Conservation (phyloP, 2,113 vertebrate genomes). For the Tachycineta bicolor region DNA sequence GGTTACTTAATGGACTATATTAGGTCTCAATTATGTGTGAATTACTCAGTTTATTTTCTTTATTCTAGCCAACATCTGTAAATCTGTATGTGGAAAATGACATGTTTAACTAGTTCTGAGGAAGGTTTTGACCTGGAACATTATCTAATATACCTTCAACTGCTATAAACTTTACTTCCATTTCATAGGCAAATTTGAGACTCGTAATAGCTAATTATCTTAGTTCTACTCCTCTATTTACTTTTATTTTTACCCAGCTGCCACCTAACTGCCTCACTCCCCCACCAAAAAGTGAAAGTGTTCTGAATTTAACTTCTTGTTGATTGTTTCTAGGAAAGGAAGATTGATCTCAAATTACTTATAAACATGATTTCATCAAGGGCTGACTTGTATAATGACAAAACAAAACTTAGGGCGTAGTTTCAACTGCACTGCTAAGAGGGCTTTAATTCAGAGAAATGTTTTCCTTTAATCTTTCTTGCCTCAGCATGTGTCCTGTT, state of each 20-base stretch:
- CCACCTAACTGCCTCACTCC: neutral
- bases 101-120: neutral
- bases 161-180: neutral
- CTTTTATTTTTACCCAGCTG: neutral
- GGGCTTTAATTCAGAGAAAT: conserved; percentile 11
- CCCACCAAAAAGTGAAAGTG: neutral
- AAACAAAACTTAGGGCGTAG: neutral
- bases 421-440: neutral
- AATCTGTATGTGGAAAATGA: neutral
- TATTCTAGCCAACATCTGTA: neutral
- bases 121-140: neutral
- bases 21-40: neutral
- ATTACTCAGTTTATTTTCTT: neutral
- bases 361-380: conserved; percentile 15
- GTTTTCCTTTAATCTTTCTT: neutral
- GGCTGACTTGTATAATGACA: conserved; percentile 18
- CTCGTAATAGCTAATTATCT: neutral
- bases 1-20: neutral
- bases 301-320: neutral
- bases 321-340: neutral
- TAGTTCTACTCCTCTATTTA: neutral
- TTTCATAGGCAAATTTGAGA: neutral
- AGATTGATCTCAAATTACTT: conserved; percentile 15
- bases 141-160: neutral
- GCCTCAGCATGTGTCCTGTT: conserved; percentile 56